phyloP scores from a whole-genome alignment of 2,888 invertebrate genomes.

The Digitonthophagus gazella region DNA sequence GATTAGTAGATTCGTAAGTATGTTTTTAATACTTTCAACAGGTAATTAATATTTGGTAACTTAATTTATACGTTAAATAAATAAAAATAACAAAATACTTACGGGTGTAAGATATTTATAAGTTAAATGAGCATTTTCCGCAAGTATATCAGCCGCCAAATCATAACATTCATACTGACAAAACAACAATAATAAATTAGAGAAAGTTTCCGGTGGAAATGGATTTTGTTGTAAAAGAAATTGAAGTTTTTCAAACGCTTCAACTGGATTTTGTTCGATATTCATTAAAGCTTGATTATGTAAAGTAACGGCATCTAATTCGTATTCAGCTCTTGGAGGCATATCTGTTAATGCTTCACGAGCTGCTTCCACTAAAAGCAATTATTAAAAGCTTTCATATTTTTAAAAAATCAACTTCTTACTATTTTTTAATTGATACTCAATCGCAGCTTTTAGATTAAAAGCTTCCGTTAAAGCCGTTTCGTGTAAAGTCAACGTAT shows the following conservation, averaged over 20 bases:
- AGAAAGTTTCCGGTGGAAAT: constrained; percentile 97
- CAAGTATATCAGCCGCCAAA: constrained; percentile 94
- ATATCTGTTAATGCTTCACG: constrained; percentile 84
- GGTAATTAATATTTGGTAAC: too few species aligned
- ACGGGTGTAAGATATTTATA: constrained; percentile 91
- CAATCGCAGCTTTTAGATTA: constrained; percentile 97
- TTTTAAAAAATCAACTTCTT: constrained; percentile 37
- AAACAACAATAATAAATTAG: constrained; percentile 90
- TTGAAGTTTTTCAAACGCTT: constrained; percentile 92
- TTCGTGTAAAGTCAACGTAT: constrained; percentile 88
- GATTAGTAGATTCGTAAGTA: too few species aligned
- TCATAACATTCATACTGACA: constrained; percentile 98
- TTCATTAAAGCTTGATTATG: constrained; percentile 92
- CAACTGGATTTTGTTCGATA: constrained; percentile 83
- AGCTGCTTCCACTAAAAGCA: constrained; percentile 69
- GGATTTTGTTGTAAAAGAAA: constrained; percentile 94
- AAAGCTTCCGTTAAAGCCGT: constrained; percentile 97
- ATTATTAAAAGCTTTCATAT: too few species aligned
- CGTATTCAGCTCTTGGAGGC: constrained; percentile 93
- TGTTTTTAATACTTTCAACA: too few species aligned
- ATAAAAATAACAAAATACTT: constrained; percentile 42
- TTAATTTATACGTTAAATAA: too few species aligned
- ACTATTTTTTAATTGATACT: constrained; percentile 88
- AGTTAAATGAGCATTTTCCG: constrained; percentile 95
- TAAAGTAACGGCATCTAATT: constrained; percentile 94